Evolutionary conservation across 2,888 invertebrate genomes (phyloP).

Genomic region (Nomada hirtipes): DNA sequence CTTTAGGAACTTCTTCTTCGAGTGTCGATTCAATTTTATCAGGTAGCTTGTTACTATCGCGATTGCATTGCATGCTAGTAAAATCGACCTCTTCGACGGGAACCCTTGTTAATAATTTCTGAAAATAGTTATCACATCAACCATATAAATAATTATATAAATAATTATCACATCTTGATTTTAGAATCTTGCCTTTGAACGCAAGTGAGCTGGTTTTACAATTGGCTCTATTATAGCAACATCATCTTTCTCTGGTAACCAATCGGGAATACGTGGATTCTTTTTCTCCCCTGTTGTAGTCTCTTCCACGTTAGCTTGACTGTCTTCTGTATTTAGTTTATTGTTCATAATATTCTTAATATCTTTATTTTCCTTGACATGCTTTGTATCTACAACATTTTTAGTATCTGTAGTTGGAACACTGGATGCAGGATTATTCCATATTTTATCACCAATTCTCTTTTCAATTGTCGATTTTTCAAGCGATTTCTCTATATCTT

Average conservation of each 20-base stretch:
- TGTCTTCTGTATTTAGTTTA: conserved; percentile 12
- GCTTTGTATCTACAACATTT: conserved; percentile 26
- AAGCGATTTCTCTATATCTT: not conserved
- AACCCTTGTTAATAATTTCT: conserved; percentile 87
- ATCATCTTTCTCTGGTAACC: conserved; percentile 84
- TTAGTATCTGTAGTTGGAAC: conserved; percentile 28
- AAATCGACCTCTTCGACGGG: conserved; percentile 83
- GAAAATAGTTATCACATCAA: conserved; percentile 70
- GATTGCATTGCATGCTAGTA: not conserved
- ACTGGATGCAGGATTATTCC: conserved; percentile 14
- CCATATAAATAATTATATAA: conserved; percentile 21
- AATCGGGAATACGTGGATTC: conserved; percentile 80
- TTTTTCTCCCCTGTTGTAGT: conserved; percentile 22
- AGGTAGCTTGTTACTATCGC: not conserved
- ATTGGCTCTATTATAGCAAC: conserved; percentile 85
- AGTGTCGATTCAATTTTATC: not conserved
- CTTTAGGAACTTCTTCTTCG: not conserved
- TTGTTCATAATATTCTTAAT: conserved; percentile 37
- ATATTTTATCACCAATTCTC: conserved; percentile 68
- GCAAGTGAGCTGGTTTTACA: conserved; percentile 87
- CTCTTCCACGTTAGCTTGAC: conserved; percentile 3
- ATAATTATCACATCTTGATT: conserved; percentile 23
- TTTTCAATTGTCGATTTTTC: conserved; percentile 54
- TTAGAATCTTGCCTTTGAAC: conserved; percentile 86
- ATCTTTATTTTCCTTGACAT: conserved; percentile 24